Base-by-base conservation (phyloP, 2,888 invertebrate genomes). In the Oxystoma pomonae region DNA sequence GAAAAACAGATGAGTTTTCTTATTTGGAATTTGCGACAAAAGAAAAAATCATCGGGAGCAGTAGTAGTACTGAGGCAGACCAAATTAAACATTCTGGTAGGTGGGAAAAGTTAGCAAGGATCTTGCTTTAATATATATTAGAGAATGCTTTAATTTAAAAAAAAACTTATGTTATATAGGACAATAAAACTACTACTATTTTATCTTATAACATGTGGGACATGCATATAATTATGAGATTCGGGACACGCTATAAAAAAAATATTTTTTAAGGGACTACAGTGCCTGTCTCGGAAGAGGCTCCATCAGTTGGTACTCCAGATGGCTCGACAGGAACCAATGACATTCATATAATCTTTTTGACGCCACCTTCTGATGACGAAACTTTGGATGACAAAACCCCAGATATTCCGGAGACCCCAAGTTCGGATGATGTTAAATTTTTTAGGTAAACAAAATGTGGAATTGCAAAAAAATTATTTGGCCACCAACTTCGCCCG, bases 361-460 rank as follows among this genome's bases (percentile, higher is more conserved):
- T 80, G 57, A 80, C 79, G 16, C 76, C 79, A 12, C 79, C 80
- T 9, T 80, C 79, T n/a, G 80, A 80, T 57, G 80, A 80, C 63
- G 80, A 80, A 72, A 67, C 76, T 35, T 65, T 80, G 55, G 77
- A 78, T 60, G 71, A 74, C 50, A 67, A 71, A 62, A 78, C 78
- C 16, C 70, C 73, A 0, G 74, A 75, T 50, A 71, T 77, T 16
- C 76, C 78, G 5, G 79, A 79, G 58, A 68, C 68, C 16, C 62
- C 63, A 19, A 64, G 68, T 20, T 65, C 67, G 51, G 64, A 65
- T n/a, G 62, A 59, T 5, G 20, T 65, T 63, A 59, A 71, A 67
- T 62, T 57, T 21, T 67, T 67, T 35, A 35, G 35, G 35, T 35
- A 35, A 35, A 35, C n/a, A n/a, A n/a, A n/a, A n/a, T n/a, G n/a